Conservation (phyloP, 2,888 invertebrate species). For the Fragum whitleyi region DNA sequence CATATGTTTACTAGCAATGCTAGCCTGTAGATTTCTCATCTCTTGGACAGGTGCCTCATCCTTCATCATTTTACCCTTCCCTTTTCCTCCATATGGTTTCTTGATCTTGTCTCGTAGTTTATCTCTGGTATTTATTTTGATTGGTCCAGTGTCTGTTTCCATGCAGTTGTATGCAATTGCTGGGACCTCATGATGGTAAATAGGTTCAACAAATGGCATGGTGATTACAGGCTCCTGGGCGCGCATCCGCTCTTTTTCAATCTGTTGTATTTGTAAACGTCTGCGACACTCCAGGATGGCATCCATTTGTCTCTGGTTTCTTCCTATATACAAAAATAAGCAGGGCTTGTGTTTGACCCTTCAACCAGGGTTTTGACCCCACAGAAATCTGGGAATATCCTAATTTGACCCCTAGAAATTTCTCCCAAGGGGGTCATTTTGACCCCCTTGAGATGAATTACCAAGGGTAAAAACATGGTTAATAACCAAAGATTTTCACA, state of each 20-base stretch:
- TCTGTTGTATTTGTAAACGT: neutral
- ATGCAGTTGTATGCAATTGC: slow-evolving; percentile 31
- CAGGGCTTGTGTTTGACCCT: too few species aligned
- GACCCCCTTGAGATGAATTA: too few species aligned
- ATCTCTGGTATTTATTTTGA: slow-evolving; percentile 32
- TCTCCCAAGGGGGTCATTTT: too few species aligned
- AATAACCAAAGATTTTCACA: too few species aligned
- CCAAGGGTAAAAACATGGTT: too few species aligned
- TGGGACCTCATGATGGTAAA: neutral
- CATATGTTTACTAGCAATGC: neutral
- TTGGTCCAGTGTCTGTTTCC: slow-evolving; percentile 38
- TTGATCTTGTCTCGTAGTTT: slow-evolving; percentile 40
- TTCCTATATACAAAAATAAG: neutral
- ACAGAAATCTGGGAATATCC: too few species aligned
- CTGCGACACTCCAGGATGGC: neutral
- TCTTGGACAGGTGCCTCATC: slow-evolving; percentile 18
- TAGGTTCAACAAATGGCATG: neutral
- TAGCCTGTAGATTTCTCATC: neutral
- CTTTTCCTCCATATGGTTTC: slow-evolving; percentile 14
- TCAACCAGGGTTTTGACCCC: too few species aligned
- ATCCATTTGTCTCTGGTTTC: neutral
- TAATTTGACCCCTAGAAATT: too few species aligned
- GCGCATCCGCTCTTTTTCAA: neutral
- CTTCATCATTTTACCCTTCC: slow-evolving; percentile 14
- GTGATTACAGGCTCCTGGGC: neutral